phyloP scores from a whole-genome alignment of 2,113 vertebrate species.

The Cinclus mexicanus region DNA sequence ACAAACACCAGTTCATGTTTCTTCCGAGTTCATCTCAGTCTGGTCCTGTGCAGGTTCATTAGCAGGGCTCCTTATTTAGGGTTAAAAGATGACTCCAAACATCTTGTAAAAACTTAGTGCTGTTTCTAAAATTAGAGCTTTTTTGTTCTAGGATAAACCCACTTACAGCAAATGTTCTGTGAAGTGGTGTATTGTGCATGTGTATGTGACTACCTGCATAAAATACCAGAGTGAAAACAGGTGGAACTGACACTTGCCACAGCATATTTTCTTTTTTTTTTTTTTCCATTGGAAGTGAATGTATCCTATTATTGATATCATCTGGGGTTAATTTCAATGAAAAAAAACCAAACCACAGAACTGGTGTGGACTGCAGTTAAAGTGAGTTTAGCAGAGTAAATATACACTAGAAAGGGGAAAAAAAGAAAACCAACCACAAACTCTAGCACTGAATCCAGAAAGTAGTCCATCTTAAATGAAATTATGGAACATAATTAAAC shows the following conservation, averaged over 20 bases:
- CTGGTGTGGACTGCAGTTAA: not conserved
- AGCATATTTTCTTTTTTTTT: not conserved
- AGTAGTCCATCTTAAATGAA: not conserved
- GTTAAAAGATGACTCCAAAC: not conserved
- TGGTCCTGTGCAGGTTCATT: not conserved
- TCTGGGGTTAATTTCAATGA: not conserved
- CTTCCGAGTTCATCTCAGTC: not conserved
- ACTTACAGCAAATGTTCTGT: not conserved
- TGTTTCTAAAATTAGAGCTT: not conserved
- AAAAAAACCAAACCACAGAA: not conserved
- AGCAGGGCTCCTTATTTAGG: not conserved
- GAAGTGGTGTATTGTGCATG: not conserved
- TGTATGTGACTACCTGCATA: not conserved
- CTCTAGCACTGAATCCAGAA: not conserved
- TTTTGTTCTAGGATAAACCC: not conserved
- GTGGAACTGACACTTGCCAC: not conserved
- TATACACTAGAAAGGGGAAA: not conserved
- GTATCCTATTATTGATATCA: not conserved
- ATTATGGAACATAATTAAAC: not conserved
- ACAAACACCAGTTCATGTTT: not conserved
- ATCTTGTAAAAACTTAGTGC: not conserved
- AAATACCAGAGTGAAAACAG: not conserved
- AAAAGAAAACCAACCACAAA: not conserved
- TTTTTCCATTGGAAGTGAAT: not conserved
- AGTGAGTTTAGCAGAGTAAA: not conserved